A percentile compares a stretch with the other conserved stretches of the same genome.
These are phyloP conservation scores for Halcyon chelicuti DNA, from an alignment of 2,797 vertebrate genomes.

Conservation along the genomic window DNA sequence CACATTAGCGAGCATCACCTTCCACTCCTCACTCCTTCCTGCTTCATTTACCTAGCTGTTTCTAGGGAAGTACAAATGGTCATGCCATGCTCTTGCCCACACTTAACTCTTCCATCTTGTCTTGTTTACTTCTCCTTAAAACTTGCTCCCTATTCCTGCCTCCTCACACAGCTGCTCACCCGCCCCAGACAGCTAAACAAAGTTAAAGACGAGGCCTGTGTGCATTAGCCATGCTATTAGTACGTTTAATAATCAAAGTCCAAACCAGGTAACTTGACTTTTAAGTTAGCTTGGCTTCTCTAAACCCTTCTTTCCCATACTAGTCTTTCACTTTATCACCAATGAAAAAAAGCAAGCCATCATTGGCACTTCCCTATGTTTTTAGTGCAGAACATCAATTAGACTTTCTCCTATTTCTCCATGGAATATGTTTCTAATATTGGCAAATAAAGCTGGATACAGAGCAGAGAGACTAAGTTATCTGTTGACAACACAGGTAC, in stretches of 20 bases:
- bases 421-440: not conserved
- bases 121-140: not conserved
- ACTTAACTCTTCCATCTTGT: not conserved
- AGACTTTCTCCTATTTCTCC: not conserved
- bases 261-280: not conserved
- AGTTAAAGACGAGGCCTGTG: not conserved
- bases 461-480: not conserved
- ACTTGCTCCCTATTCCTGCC: not conserved
- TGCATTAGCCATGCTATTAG: not conserved
- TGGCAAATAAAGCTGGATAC: not conserved
- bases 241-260: not conserved
- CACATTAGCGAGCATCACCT: accelerated
- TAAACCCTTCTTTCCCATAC: not conserved
- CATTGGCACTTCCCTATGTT: not conserved
- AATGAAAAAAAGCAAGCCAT: not conserved
- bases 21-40: not conserved
- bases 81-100: not conserved
- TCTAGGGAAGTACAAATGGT: not conserved
- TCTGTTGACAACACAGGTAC: not conserved
- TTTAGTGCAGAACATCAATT: not conserved
- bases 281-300: not conserved
- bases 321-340: not conserved
- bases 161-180: not conserved
- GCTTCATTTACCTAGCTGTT: not conserved
- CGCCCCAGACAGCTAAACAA: not conserved